phyloP scores from a whole-genome alignment of 2,113 vertebrate species.

The Notechis scutatus region DNA sequence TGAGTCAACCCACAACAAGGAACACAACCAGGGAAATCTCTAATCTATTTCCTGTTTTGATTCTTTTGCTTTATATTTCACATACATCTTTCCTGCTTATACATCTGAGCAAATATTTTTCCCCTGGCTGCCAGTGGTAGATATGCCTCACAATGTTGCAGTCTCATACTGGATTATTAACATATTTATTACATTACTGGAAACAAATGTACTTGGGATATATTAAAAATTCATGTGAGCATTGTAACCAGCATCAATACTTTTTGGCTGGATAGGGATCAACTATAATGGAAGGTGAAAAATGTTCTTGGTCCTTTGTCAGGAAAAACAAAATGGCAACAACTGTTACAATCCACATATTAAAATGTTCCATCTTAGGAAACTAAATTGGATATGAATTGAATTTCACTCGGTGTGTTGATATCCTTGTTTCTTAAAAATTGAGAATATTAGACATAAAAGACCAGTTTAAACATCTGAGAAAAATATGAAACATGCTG shows the following conservation, averaged over 20 bases:
- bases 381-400: not conserved
- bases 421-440: not conserved
- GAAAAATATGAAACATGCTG: not conserved
- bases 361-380: not conserved
- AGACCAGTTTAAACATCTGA: not conserved
- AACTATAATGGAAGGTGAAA: not conserved
- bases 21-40: not conserved
- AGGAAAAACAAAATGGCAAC: not conserved
- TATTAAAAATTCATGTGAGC: not conserved
- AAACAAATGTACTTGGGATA: not conserved
- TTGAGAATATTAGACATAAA: not conserved
- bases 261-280: not conserved
- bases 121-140: not conserved
- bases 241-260: not conserved
- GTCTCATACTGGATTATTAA: not conserved
- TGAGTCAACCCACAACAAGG: not conserved
- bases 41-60: not conserved
- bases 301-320: not conserved
- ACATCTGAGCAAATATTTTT: not conserved
- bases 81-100: not conserved
- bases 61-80: not conserved
- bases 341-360: not conserved
- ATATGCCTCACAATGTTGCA: not conserved
- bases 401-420: not conserved
- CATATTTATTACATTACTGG: not conserved